Evolutionary conservation across 2,797 vertebrate genomes (phyloP).

Genomic region (Lutjanus campechanus): DNA sequence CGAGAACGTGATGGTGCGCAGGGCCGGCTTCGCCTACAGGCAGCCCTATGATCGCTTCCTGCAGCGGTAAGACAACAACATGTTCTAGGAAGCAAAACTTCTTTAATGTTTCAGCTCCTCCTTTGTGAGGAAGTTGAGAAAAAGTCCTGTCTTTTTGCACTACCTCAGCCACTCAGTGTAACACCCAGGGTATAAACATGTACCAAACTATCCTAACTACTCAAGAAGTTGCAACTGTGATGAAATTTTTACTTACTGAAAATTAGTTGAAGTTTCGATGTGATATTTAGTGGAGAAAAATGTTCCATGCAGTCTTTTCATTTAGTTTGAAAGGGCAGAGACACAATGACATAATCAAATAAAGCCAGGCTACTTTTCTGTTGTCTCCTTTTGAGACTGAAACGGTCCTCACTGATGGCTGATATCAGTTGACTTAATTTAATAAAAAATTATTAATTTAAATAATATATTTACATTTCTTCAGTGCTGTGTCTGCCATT

Average conservation of each 20-base stretch:
- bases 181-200: neutral
- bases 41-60: constrained; percentile 92
- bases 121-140: neutral
- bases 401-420: neutral
- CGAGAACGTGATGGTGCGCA: constrained; percentile 94
- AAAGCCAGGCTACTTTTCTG: neutral
- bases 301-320: neutral
- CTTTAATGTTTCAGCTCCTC: constrained; percentile 10
- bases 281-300: neutral
- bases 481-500: too few relatives aligned
- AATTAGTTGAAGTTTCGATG: neutral
- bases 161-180: neutral
- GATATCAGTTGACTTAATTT: too few relatives aligned
- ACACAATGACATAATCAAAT: neutral
- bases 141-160: neutral
- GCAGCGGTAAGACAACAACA: constrained; percentile 84
- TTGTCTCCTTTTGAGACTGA: neutral
- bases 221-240: neutral
- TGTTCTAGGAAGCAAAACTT: neutral
- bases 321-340: neutral
- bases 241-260: neutral
- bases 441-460: neutral
- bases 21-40: constrained; percentile 94
- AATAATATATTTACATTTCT: too few relatives aligned
- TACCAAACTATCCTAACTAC: neutral